Conservation (phyloP, 2,797 vertebrate species). For the Phalloptychus januarius region DNA sequence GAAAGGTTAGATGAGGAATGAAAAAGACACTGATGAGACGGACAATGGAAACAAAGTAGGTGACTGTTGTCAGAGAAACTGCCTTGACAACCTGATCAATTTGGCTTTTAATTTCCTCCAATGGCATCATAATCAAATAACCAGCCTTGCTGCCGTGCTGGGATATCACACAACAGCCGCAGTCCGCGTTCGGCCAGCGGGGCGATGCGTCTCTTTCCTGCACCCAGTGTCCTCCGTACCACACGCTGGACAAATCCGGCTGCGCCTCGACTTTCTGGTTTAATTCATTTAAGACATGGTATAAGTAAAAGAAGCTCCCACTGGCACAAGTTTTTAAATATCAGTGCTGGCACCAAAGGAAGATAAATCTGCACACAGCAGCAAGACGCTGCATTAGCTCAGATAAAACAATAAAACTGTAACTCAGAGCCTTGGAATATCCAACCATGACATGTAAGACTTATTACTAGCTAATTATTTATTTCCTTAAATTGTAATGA, state of each 20-base stretch:
- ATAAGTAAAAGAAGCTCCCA: conserved; percentile 24
- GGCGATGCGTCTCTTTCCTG: conserved; percentile 3
- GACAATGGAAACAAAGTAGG: conserved; percentile 6
- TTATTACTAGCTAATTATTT: background rate
- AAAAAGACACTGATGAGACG: conserved; percentile 12
- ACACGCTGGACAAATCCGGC: conserved; percentile 17
- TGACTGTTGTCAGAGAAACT: conserved; percentile 9
- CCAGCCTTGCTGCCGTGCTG: conserved; percentile 45
- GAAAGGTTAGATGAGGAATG: background rate
- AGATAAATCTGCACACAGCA: conserved; percentile 14
- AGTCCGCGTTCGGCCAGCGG: conserved; percentile 4
- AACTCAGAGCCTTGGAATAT: background rate
- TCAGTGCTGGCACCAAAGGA: conserved; percentile 28
- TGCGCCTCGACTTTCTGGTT: conserved; percentile 27
- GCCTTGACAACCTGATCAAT: conserved; percentile 65
- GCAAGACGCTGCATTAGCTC: conserved; percentile 28
- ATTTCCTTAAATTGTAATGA: background rate
- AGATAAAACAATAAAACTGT: conserved; percentile 21
- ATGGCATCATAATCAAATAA: conserved; percentile 77
- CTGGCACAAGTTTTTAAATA: conserved; percentile 32
- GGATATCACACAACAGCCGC: conserved; percentile 13
- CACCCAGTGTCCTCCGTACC: background rate
- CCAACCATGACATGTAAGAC: background rate
- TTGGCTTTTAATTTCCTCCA: conserved; percentile 78
- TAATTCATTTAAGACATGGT: conserved; percentile 20